Evolutionary conservation across 2,113 vertebrate species (phyloP).

Genomic region (Dicentrarchus labrax): DNA sequence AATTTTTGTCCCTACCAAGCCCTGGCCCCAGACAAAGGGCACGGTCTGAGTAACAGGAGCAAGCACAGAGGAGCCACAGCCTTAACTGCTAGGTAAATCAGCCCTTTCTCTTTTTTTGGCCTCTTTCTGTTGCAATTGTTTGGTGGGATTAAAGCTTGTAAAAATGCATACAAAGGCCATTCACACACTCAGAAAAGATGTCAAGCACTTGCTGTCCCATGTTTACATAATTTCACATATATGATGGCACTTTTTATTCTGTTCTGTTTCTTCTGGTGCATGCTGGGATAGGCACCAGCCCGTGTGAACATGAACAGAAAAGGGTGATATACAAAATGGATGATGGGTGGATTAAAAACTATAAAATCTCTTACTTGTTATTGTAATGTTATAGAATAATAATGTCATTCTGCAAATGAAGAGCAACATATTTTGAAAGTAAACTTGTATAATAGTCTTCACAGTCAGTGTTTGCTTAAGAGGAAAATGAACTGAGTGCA

Average conservation of each 20-base stretch:
- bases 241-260: constrained; percentile 37
- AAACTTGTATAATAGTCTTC: constrained; percentile 11
- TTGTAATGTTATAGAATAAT: too few relatives aligned
- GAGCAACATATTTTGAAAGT: neutral
- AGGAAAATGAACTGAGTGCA: constrained; percentile 52
- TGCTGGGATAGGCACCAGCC: constrained; percentile 5
- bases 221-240: constrained; percentile 39
- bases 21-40: constrained; percentile 72
- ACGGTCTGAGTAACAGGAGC: constrained; percentile 83
- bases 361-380: neutral
- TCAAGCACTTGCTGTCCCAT: constrained; percentile 51
- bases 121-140: constrained; percentile 66
- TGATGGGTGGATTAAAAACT: neutral
- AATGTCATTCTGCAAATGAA: neutral
- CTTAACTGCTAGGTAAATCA: constrained; percentile 86
- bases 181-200: constrained; percentile 64
- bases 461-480: neutral
- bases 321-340: neutral
- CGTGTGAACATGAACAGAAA: neutral
- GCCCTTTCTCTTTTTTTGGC: constrained; percentile 60
- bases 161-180: constrained; percentile 68
- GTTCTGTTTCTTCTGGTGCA: neutral
- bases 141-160: constrained; percentile 63
- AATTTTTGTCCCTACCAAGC: constrained; percentile 76
- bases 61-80: constrained; percentile 75